A percentile compares a stretch with the other conserved stretches of the same genome.
phyloP scores from a whole-genome alignment of 2,113 vertebrate genomes.

The Actenoides lindsayi region DNA sequence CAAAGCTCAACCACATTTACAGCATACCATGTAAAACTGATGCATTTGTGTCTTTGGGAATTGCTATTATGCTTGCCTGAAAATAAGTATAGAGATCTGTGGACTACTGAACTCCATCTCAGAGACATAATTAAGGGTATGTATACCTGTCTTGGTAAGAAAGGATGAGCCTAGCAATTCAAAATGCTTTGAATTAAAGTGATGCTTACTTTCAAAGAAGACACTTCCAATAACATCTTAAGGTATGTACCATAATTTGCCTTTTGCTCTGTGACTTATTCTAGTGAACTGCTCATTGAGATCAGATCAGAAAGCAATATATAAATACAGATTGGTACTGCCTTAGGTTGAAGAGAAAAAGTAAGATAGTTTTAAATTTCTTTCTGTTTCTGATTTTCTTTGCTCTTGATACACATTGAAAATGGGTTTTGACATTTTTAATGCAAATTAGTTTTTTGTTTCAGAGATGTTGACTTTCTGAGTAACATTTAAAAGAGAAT shows the following conservation, averaged over 20 bases:
- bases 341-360: neutral
- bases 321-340: neutral
- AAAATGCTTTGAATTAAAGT: slow-evolving; percentile 4
- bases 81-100: neutral
- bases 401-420: neutral
- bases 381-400: neutral
- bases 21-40: neutral
- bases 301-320: neutral
- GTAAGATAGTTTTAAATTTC: neutral
- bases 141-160: neutral
- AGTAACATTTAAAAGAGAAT: neutral
- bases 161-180: neutral
- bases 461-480: neutral
- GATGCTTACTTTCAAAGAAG: neutral
- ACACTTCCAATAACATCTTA: neutral
- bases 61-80: neutral
- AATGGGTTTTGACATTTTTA: neutral
- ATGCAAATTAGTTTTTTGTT: neutral
- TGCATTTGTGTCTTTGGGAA: neutral
- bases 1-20: neutral
- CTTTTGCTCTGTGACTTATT: neutral
- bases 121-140: neutral
- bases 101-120: neutral
- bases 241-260: neutral
- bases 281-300: neutral